Evolutionary conservation across 2,113 vertebrate genomes (phyloP), one percentile per base, ranked within the genome.

Genomic region (Polyodon spathula): DNA sequence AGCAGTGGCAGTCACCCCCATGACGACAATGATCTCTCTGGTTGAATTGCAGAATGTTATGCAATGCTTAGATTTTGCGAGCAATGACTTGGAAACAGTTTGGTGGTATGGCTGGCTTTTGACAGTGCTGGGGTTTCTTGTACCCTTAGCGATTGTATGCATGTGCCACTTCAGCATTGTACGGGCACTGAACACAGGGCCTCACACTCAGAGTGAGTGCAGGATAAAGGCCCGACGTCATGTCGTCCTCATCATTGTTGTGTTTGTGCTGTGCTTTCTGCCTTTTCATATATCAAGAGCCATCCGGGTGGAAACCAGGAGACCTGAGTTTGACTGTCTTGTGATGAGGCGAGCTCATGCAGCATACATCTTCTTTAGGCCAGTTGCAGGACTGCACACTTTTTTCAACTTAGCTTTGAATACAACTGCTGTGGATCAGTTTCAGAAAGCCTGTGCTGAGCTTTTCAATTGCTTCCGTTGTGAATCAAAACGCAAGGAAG

Each of bases 401-500:
- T 81, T 84, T 44, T 81, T 80, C 1, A 92, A 91, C 71, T 56
- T 91, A 6, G 66, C 63, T 0, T 64, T 92, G 4, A 89, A 86
- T 27, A 85, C 81, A 0, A 4, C 86, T 1, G 80, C 81, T 0
- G 76, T 83, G 1, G 74, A 80, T 42, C 78, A 73, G 50, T 92
- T 92, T 27, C 76, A 78, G 56, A 75, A 73, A 66, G 86, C 85
- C 3, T 50, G 27, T 27, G 3, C 2, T 3, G 27, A 27, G 27
- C 27, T 86, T 17, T 50, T 83, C 65, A 67, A 68, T 3, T 44
- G 53, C 4, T 76, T 81, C 42, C 43, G 27, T 40, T 40, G 38
- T 17, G n/a, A 63, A 4, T 16, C 6, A n/a, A 77, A 65, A 50
- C 37, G 43, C 59, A 63, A 42, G 56, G 53, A 44, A 0, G 5